Percentiles rank a stretch among this genome's conserved stretches.
Evolutionary conservation across 2,797 vertebrate species (phyloP).

Genomic region (Leptodactylus fallax): DNA sequence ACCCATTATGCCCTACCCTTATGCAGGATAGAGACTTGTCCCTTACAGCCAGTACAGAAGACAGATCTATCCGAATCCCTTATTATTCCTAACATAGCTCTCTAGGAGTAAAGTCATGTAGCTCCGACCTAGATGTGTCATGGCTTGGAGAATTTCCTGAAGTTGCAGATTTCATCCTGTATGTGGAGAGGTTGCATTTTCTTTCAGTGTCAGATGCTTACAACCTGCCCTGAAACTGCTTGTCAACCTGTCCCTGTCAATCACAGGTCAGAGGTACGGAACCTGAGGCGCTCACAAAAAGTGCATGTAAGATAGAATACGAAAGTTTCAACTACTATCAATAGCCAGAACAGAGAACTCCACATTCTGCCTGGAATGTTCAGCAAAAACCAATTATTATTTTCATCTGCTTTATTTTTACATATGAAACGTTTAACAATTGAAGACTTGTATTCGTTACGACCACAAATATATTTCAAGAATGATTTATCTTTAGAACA

Average conservation of each 20-base stretch:
- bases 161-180: constrained; percentile 55
- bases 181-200: constrained; percentile 58
- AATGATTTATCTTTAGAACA: too few relatives aligned
- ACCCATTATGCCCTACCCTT: neutral
- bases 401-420: neutral
- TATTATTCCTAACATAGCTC: neutral
- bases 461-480: too few relatives aligned
- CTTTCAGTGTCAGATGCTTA: constrained; percentile 68
- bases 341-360: neutral
- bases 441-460: too few relatives aligned
- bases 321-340: constrained; percentile 16
- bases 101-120: neutral
- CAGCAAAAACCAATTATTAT: neutral
- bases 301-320: constrained; percentile 31
- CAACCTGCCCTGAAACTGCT: constrained; percentile 65
- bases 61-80: neutral
- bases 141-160: constrained; percentile 45
- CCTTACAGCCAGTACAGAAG: neutral
- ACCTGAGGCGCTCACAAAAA: constrained; percentile 6
- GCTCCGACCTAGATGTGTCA: neutral
- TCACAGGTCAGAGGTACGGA: constrained; percentile 48
- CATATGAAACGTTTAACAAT: too few relatives aligned
- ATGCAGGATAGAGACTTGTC: neutral
- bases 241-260: constrained; percentile 70
- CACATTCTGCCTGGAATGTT: neutral